Evolutionary conservation across 2,888 invertebrate species (phyloP).

Genomic region (Trachelus troglodyta): DNA sequence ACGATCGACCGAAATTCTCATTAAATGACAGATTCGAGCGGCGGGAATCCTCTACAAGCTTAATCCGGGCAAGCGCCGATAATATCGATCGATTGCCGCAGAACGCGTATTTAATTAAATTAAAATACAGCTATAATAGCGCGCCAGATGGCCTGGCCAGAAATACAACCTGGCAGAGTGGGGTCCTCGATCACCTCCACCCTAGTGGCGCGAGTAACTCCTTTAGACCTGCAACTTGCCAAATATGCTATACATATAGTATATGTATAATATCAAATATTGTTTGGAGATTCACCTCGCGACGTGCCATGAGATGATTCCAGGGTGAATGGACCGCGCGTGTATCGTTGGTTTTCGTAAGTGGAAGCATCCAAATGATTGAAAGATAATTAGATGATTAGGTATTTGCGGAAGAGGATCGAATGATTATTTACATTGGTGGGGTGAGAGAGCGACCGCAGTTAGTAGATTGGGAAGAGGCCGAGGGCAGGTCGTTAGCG

Average conservation of each 20-base stretch:
- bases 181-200: constrained; percentile 33
- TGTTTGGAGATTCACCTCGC: too few species aligned
- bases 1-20: constrained; percentile 60
- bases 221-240: constrained; percentile 63
- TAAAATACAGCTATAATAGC: constrained; percentile 66
- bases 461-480: constrained; percentile 58
- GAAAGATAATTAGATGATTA: too few species aligned
- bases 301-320: too few species aligned
- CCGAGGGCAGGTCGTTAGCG: constrained; percentile 64
- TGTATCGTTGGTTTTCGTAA: too few species aligned
- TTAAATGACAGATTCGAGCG: constrained; percentile 62
- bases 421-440: constrained; percentile 61
- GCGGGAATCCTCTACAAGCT: constrained; percentile 51
- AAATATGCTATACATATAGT: constrained; percentile 34
- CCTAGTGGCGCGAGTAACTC: constrained; percentile 54
- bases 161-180: constrained; percentile 60
- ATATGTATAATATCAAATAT: too few species aligned
- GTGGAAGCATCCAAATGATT: too few species aligned
- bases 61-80: constrained; percentile 63
- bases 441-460: constrained; percentile 59
- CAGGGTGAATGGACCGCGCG: too few species aligned
- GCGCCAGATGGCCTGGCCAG: constrained; percentile 61
- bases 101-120: constrained; percentile 63
- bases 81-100: constrained; percentile 62
- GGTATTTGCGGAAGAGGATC: constrained; percentile 43